Evolutionary conservation across 2,113 vertebrate species (phyloP).

Genomic region (Lepidothrix coronata): DNA sequence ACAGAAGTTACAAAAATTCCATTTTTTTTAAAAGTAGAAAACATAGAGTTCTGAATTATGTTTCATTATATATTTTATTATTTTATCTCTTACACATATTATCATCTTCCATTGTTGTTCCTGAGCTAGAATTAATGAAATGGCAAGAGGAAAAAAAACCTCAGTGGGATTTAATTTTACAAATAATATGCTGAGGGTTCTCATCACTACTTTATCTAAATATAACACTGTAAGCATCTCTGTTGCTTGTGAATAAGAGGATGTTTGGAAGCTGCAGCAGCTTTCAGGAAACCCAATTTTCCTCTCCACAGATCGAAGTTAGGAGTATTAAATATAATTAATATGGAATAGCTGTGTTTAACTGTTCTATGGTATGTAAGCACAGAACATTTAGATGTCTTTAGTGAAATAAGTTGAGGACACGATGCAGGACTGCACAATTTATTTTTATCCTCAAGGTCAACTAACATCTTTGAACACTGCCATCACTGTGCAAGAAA

Average conservation of each 20-base stretch:
- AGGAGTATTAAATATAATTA: constrained; percentile 40
- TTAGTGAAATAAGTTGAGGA: neutral
- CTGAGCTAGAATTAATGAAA: constrained; percentile 22
- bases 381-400: neutral
- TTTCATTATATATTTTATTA: neutral
- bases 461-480: neutral
- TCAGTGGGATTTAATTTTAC: constrained; percentile 30
- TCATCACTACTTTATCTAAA: constrained; percentile 48
- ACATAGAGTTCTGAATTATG: neutral
- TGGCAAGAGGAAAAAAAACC: neutral
- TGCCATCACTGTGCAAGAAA: neutral
- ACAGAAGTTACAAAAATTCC: neutral
- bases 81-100: neutral
- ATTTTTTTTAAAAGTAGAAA: neutral
- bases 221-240: neutral
- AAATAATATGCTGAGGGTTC: constrained; percentile 6
- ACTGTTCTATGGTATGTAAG: constrained; percentile 28
- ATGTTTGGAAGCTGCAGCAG: constrained; percentile 38
- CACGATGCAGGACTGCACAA: neutral
- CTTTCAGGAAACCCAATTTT: constrained; percentile 50
- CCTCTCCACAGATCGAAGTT: constrained; percentile 25
- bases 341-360: constrained; percentile 31
- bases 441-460: constrained; percentile 55
- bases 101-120: neutral
- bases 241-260: constrained; percentile 28